A percentile compares a stretch with the other conserved stretches of the same genome.
Evolutionary conservation across 1,140 invertebrate species (phyloP).

Genomic region (Drosophila pectinifera): DNA sequence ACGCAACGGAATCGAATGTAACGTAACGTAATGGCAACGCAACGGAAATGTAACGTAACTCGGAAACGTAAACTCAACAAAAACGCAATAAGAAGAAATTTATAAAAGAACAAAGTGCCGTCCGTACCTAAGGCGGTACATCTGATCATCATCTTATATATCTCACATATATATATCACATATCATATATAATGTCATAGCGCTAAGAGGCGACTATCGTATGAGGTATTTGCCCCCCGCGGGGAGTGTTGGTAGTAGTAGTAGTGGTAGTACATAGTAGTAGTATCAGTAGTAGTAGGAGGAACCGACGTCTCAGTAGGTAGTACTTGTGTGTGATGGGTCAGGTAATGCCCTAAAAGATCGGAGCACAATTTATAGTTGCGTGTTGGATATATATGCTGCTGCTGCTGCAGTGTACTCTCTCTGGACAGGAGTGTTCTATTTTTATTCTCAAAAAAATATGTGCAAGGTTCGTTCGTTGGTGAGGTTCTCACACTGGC

Average conservation of each 20-base stretch:
- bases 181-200: slow-evolving; percentile 23
- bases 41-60: slow-evolving; percentile 76
- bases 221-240: slow-evolving; percentile 31
- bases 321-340: slow-evolving; percentile 53
- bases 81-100: slow-evolving; percentile 81
- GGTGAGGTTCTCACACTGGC: slow-evolving; percentile 7
- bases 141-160: slow-evolving; percentile 56
- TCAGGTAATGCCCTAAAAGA: slow-evolving; percentile 76
- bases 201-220: slow-evolving; percentile 20
- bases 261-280: slow-evolving; percentile 41
- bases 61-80: slow-evolving; percentile 79
- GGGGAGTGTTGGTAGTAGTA: slow-evolving; percentile 29
- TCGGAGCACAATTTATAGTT: slow-evolving; percentile 74
- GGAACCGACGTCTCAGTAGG: slow-evolving; percentile 54
- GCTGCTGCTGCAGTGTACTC: slow-evolving; percentile 6
- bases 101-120: slow-evolving; percentile 78
- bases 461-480: slow-evolving; percentile 1
- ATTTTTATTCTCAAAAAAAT: background rate
- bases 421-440: slow-evolving; percentile 12
- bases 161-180: slow-evolving; percentile 33
- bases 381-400: slow-evolving; percentile 17
- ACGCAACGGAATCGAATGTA: slow-evolving; percentile 70
- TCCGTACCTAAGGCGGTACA: slow-evolving; percentile 75
- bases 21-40: slow-evolving; percentile 77
- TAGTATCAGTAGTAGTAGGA: slow-evolving; percentile 35